Evolutionary conservation across 2,797 vertebrate species (phyloP).

Genomic region (Onychomys torridus): DNA sequence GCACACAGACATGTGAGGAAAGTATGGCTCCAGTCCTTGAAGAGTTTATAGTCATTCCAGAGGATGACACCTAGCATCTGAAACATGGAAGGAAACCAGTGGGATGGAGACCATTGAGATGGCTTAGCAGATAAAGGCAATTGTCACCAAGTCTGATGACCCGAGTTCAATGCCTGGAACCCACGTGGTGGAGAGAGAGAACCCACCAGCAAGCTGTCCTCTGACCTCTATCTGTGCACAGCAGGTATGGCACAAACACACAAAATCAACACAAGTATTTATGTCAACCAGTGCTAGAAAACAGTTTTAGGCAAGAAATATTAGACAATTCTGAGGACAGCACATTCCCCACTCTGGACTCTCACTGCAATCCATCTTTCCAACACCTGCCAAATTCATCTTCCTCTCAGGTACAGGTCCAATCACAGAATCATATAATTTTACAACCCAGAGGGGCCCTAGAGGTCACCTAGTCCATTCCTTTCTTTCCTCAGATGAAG

Average conservation of each 20-base stretch:
- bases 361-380: constrained; percentile 41
- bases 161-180: neutral
- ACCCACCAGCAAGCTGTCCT: neutral
- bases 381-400: constrained; percentile 65
- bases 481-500: constrained; percentile 24
- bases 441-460: constrained; percentile 55
- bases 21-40: neutral
- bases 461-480: constrained; percentile 65
- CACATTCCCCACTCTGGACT: neutral
- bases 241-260: neutral
- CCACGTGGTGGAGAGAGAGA: neutral
- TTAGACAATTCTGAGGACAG: neutral
- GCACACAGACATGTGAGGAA: neutral
- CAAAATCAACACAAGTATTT: neutral
- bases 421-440: constrained; percentile 67
- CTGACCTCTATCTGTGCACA: neutral
- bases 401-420: constrained; percentile 57
- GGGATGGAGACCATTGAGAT: neutral
- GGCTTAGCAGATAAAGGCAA: neutral
- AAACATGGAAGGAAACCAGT: neutral
- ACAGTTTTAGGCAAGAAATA: neutral
- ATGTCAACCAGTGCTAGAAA: neutral
- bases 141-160: neutral
- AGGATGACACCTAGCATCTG: neutral
- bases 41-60: neutral